These are phyloP conservation scores for Oryzias celebensis DNA, from an alignment of 2,113 vertebrate species.

Conservation along the genomic window DNA sequence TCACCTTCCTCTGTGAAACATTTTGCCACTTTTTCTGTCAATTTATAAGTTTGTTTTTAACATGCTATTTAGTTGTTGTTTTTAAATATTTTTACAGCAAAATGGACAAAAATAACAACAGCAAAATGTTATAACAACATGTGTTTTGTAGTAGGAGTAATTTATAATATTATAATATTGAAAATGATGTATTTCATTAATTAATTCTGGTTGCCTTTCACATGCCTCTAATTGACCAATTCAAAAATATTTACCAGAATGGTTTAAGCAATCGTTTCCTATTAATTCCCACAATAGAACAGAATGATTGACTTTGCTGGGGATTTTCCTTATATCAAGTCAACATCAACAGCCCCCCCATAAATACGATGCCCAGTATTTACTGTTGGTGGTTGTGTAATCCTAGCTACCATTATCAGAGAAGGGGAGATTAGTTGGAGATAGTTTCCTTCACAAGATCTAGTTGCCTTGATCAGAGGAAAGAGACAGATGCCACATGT, in stretches of 20 bases:
- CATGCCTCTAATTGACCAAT: no score
- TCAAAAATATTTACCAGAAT: conserved; percentile 31
- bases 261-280: conserved; percentile 26
- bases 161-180: not conserved
- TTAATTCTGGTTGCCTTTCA: no score
- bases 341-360: conserved; percentile 33
- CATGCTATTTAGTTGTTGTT: no score
- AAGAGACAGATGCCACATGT: conserved; percentile 57
- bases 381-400: conserved; percentile 37
- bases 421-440: conserved; percentile 48
- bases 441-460: conserved; percentile 53
- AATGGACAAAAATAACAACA: no score
- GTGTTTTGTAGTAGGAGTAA: not conserved
- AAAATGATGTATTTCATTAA: no score
- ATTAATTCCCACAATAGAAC: conserved; percentile 54
- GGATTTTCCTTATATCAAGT: conserved; percentile 55
- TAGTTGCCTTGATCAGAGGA: conserved; percentile 43
- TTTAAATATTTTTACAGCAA: no score
- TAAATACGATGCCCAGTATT: conserved; percentile 39
- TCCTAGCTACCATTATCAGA: conserved; percentile 51
- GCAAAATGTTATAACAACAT: no score
- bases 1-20: not conserved
- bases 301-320: conserved; percentile 47
- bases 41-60: no score
- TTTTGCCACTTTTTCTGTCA: no score